These are phyloP conservation scores for Andrena camellia DNA, from an alignment of 2,888 invertebrate genomes.

Conservation along the genomic window DNA sequence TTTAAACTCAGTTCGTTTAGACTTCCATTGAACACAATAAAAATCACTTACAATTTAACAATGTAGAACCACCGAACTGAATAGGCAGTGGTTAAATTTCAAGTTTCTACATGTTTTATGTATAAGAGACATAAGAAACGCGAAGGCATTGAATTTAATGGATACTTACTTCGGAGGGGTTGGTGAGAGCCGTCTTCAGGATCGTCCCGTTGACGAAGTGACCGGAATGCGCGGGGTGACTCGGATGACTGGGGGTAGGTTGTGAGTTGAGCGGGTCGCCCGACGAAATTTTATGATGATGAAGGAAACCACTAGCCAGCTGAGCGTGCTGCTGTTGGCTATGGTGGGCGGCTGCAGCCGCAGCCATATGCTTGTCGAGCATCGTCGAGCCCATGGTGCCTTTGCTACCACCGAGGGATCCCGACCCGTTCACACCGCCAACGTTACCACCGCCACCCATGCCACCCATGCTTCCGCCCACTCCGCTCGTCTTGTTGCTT, in stretches of 20 bases:
- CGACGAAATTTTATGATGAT: constrained; percentile 84
- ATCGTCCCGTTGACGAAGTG: constrained; percentile 96
- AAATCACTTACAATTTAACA: no score
- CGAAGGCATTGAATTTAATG: not conserved
- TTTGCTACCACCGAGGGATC: constrained; percentile 78
- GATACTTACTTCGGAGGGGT: constrained; percentile 92
- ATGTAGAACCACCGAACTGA: no score
- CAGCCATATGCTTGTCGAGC: constrained; percentile 85
- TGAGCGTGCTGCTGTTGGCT: constrained; percentile 86
- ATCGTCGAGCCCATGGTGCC: constrained; percentile 81
- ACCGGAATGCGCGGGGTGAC: constrained; percentile 87
- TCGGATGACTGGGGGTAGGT: constrained; percentile 82
- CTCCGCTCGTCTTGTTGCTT: constrained; percentile 87
- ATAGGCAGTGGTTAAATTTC: no score
- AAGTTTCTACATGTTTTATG: no score
- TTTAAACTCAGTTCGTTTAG: no score
- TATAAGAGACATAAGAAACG: not conserved
- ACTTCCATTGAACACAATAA: no score
- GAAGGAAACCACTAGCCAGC: constrained; percentile 83
- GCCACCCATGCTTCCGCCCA: constrained; percentile 85
- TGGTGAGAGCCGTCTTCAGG: constrained; percentile 96
- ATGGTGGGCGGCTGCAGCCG: constrained; percentile 82
- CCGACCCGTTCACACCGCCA: constrained; percentile 83
- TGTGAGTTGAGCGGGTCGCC: constrained; percentile 82
- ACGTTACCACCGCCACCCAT: constrained; percentile 83